Evolutionary conservation across 2,888 invertebrate genomes (phyloP).

Genomic region (Polydesmus complanatus): DNA sequence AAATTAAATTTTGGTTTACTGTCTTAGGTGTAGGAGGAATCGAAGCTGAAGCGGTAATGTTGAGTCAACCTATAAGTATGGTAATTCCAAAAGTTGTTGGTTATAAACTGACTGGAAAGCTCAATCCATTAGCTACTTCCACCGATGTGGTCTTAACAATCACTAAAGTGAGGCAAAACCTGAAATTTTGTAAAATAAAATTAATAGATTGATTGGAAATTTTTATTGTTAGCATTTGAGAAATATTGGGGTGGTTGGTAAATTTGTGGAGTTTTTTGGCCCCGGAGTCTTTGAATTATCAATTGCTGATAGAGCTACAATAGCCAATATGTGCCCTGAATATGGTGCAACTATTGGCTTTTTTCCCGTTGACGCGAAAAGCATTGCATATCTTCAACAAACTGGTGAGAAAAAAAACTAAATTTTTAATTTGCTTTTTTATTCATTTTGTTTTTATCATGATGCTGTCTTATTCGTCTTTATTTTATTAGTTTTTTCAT

Average conservation of each 20-base stretch:
- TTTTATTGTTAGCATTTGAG: constrained; percentile 55
- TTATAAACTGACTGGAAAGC: constrained; percentile 66
- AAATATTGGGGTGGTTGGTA: constrained; percentile 88
- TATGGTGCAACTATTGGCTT: constrained; percentile 94
- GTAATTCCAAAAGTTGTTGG: constrained; percentile 90
- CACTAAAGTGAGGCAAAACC: constrained; percentile 62
- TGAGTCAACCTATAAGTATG: constrained; percentile 96
- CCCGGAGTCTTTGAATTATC: constrained; percentile 78
- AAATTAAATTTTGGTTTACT: not conserved
- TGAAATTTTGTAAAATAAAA: not conserved
- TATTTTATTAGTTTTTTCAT: not conserved
- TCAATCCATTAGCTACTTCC: constrained; percentile 74
- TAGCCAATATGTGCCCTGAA: constrained; percentile 97
- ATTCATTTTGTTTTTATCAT: not conserved
- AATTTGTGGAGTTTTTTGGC: constrained; percentile 98
- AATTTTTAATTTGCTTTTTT: not conserved
- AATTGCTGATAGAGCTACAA: constrained; percentile 92
- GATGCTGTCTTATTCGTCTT: not conserved
- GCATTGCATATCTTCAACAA: constrained; percentile 69
- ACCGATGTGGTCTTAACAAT: constrained; percentile 95
- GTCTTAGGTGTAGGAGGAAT: constrained; percentile 55
- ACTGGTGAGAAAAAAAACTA: constrained; percentile 46
- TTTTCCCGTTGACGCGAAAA: constrained; percentile 75
- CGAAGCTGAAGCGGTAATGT: constrained; percentile 97
- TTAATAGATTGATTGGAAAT: not conserved